phyloP scores from a whole-genome alignment of 2,888 invertebrate genomes.

The Atethmia centrago region DNA sequence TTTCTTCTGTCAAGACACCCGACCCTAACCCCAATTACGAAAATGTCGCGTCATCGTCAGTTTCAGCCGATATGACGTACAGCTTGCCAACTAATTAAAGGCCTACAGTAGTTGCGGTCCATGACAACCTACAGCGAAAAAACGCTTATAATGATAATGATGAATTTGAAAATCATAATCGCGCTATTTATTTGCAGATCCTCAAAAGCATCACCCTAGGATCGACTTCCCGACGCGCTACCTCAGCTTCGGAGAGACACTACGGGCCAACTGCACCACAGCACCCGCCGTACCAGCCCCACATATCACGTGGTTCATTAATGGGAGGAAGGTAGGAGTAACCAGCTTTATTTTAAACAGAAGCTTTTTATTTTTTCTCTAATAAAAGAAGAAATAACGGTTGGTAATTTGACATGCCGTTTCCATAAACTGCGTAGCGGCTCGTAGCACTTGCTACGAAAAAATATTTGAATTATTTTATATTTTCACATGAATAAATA shows the following conservation, averaged over 20 bases:
- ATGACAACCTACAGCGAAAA: background rate
- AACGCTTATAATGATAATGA: no score
- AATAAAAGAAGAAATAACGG: background rate
- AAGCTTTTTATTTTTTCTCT: no score
- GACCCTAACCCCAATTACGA: background rate
- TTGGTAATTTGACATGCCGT: background rate
- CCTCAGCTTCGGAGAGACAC: constrained; percentile 85
- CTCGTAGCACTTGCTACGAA: background rate
- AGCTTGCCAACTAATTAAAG: background rate
- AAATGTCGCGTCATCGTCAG: background rate
- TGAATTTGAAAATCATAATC: background rate
- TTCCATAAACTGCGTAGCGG: background rate
- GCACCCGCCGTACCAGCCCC: constrained; percentile 93
- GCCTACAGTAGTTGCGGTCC: no score
- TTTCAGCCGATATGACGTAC: background rate
- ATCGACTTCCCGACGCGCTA: constrained; percentile 86
- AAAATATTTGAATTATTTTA: background rate
- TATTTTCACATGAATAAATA: no score
- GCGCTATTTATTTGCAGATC: constrained; percentile 76
- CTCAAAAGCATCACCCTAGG: constrained; percentile 87
- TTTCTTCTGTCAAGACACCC: background rate
- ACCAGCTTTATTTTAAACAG: background rate
- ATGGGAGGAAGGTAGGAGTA: constrained; percentile 92
- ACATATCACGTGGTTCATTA: constrained; percentile 94
- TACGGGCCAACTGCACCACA: constrained; percentile 90